Percentiles rank a stretch among this genome's conserved stretches.
Conservation (phyloP, 2,113 vertebrate species). For the Gavia stellata region DNA sequence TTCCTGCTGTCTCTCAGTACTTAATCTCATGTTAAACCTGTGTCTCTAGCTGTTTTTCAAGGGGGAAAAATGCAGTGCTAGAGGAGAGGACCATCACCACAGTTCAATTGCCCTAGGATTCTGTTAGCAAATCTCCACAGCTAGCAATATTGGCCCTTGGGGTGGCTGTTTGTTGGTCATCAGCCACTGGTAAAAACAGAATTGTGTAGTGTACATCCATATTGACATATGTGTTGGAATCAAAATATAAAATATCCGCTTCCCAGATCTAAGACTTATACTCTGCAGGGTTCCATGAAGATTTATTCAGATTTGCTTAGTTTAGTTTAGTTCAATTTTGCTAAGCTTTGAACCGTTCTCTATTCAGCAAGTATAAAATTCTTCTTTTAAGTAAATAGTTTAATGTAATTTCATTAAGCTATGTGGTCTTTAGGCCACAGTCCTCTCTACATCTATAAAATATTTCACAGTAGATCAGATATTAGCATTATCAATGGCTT, state of each 20-base stretch:
- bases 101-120: neutral
- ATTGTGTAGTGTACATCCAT: neutral
- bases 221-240: neutral
- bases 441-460: neutral
- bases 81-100: neutral
- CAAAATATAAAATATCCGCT: neutral
- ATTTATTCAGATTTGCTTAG: neutral
- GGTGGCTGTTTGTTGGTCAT: neutral
- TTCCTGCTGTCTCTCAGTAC: neutral
- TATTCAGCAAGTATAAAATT: neutral
- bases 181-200: neutral
- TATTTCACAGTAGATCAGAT: neutral
- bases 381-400: neutral
- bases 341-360: neutral
- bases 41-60: neutral
- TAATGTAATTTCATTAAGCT: neutral
- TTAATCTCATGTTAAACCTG: neutral
- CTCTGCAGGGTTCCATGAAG: neutral
- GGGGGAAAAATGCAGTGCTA: neutral
- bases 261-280: neutral
- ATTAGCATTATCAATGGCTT: neutral
- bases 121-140: neutral
- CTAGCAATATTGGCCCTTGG: neutral
- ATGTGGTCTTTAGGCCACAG: neutral
- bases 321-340: neutral